Base-by-base conservation (phyloP, 2,797 vertebrate species). In the Liparis tanakae region DNA sequence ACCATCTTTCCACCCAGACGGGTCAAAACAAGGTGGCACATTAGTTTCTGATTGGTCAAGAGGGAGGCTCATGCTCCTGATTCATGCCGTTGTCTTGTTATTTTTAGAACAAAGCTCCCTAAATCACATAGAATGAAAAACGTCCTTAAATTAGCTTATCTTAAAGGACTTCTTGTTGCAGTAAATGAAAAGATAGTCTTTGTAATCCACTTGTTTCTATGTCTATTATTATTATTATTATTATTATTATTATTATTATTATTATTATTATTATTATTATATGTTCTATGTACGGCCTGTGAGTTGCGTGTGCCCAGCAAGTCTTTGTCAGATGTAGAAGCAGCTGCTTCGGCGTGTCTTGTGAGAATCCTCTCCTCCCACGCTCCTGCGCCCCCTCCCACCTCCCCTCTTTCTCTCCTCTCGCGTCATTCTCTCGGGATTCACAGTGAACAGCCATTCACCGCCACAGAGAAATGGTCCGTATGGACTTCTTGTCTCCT, bases 321-420 rank as follows among this genome's bases (percentile, higher is more conserved):
- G 63, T 75, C 72, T 69, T 39, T 60, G 70, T 80, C 74, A 82
- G 59, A 85, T 82, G 78, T 69, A 88, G 59, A 81, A 82, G 10
- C 78, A 88, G 87, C 88, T 86, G 82, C 86, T 85, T 83, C 48
- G 59, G 71, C 73, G 70, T 70, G 74, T 70, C 71, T 74, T 81
- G 50, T 70, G 71, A 72, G 87, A 87, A 89, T 90, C 86, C 68
- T 82, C 75, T 70, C 17, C 70, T 41, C 46, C 81, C 69, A 85
- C 86, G 59, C 79, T 70, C 17, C 70, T 41, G 8, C 9, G 1
- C 33, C 46, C 44, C 60, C 18, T 30, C 60, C 41, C 57, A 18
- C 70, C 60, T 50, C 39, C 50, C 55, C 51, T 56, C 57, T 59
- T 36, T 37, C 73, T 54, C 65, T 71, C 41, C 44, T 74, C 74